Percentiles rank a stretch among this genome's conserved stretches.
Conservation (phyloP, 2,888 invertebrate species). For the Falcaria lacertinaria region DNA sequence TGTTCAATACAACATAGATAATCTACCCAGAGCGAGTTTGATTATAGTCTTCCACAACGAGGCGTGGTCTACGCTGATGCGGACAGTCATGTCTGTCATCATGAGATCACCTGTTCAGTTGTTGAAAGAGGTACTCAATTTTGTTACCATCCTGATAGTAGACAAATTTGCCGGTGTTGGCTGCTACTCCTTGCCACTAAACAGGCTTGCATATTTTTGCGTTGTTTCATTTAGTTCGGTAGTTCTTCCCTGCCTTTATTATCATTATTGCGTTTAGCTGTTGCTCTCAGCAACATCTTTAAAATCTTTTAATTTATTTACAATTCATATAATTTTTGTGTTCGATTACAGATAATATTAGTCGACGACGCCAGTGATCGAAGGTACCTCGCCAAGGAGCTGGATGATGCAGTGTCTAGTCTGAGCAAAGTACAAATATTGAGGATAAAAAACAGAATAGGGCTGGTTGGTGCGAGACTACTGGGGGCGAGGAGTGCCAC, state of each 20-base stretch:
- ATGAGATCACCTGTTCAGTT: constrained; percentile 89
- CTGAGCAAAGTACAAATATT: constrained; percentile 78
- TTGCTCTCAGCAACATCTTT: too few species aligned
- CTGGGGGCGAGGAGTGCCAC: constrained; percentile 90
- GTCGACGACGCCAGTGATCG: constrained; percentile 72
- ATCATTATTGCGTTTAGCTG: too few species aligned
- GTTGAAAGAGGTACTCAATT: constrained; percentile 87
- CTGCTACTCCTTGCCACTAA: too few species aligned
- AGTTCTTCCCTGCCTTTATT: too few species aligned
- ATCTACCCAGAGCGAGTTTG: constrained; percentile 91
- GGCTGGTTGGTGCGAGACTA: constrained; percentile 93
- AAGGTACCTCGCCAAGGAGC: constrained; percentile 56
- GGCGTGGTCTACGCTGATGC: constrained; percentile 97
- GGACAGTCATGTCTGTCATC: constrained; percentile 97
- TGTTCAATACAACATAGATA: constrained; percentile 59
- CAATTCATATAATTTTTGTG: not conserved
- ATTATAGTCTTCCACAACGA: constrained; percentile 99
- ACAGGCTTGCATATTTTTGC: too few species aligned
- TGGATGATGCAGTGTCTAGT: constrained; percentile 54
- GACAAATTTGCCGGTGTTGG: too few species aligned
- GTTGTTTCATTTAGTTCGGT: too few species aligned
- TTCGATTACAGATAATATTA: constrained; percentile 57
- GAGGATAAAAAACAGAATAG: constrained; percentile 89
- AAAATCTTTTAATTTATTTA: constrained; percentile 1
- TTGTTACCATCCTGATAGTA: not conserved